phyloP scores from a whole-genome alignment of 2,888 invertebrate species.

The Ectemnius continuus region DNA sequence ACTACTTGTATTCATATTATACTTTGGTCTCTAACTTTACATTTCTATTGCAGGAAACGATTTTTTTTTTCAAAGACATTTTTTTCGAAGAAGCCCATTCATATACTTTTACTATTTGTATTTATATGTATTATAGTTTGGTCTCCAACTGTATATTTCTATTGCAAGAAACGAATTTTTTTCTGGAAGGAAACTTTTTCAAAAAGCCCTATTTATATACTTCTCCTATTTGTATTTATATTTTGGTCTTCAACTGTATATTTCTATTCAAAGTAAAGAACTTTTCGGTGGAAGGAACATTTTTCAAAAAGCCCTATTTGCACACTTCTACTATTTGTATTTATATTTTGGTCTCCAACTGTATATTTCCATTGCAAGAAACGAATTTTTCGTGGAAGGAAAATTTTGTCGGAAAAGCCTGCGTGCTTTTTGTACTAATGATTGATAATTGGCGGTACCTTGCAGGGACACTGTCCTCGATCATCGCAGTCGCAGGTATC shows the following conservation, averaged over 20 bases:
- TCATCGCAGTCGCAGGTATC: conserved; percentile 86
- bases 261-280: background rate
- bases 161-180: background rate
- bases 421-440: background rate
- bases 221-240: too few species aligned
- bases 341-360: background rate
- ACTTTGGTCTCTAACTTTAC: background rate
- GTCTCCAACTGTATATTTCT: background rate
- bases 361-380: background rate
- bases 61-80: background rate
- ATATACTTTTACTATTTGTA: too few species aligned
- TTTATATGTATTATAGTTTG: too few species aligned
- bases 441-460: conserved; percentile 79
- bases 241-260: background rate
- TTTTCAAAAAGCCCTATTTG: too few species aligned
- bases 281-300: background rate
- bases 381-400: background rate
- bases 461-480: conserved; percentile 92
- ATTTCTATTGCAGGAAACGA: background rate
- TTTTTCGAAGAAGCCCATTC: background rate
- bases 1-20: too few species aligned
- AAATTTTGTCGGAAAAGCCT: background rate
- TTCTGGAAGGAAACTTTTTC: background rate
- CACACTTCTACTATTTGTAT: too few species aligned
- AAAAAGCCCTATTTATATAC: too few species aligned